A percentile compares a stretch with the other conserved stretches of the same genome.
Evolutionary conservation across 2,888 invertebrate genomes (phyloP).

Genomic region (Pollenia griseotomentosa): DNA sequence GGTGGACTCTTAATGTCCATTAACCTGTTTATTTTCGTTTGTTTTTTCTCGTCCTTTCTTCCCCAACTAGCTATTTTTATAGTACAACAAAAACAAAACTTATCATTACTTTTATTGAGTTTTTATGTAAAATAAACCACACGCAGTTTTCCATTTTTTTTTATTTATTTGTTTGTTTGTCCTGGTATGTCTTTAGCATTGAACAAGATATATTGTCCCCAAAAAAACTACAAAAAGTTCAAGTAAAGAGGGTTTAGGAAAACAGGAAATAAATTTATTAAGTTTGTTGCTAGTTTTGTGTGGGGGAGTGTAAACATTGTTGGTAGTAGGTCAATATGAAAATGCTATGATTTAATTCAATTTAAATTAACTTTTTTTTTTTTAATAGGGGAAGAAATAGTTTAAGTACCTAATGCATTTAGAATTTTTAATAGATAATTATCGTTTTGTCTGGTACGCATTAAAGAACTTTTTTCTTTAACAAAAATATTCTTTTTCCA

Average conservation of each 20-base stretch:
- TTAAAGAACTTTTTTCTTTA: neutral
- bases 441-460: constrained; percentile 21
- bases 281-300: constrained; percentile 4
- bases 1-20: constrained; percentile 73
- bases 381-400: neutral
- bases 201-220: constrained; percentile 50
- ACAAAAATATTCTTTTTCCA: no score
- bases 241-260: neutral
- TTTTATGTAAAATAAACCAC: constrained; percentile 73
- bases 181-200: constrained; percentile 4
- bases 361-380: constrained; percentile 52
- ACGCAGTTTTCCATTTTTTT: constrained; percentile 58
- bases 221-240: neutral
- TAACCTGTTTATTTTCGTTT: constrained; percentile 69
- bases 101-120: constrained; percentile 73
- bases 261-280: constrained; percentile 58
- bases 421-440: constrained; percentile 53
- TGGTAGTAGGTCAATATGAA: constrained; percentile 58
- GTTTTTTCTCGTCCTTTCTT: constrained; percentile 43
- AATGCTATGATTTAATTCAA: constrained; percentile 64
- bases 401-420: neutral
- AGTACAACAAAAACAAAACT: constrained; percentile 52
- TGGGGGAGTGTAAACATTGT: constrained; percentile 8
- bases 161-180: constrained; percentile 16
- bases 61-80: constrained; percentile 20